phyloP scores from a whole-genome alignment of 2,113 vertebrate species.

The Sylvietta virens region DNA sequence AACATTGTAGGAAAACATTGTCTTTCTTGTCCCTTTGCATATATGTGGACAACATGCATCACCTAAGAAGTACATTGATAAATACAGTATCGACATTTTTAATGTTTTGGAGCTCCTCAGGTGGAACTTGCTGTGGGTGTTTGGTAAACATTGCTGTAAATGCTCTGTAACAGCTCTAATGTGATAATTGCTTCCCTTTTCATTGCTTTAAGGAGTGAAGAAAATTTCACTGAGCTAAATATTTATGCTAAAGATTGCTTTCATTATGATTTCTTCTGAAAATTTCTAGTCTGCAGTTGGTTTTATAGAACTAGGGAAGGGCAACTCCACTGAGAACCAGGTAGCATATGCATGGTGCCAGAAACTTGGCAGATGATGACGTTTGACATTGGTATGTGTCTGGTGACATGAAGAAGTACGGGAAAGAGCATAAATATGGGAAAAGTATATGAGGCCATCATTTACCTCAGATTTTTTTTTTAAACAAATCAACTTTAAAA shows the following conservation, averaged over 20 bases:
- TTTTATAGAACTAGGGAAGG: neutral
- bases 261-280: neutral
- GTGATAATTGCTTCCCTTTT: neutral
- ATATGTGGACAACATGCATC: neutral
- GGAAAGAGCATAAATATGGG: neutral
- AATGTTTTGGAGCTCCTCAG: neutral
- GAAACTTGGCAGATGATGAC: neutral
- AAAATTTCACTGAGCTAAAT: neutral
- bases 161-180: neutral
- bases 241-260: neutral
- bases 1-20: neutral
- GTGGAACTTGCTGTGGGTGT: neutral
- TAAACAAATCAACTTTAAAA: neutral
- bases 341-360: fast-evolving
- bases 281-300: neutral
- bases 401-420: neutral
- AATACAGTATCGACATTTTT: neutral
- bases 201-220: neutral
- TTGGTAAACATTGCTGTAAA: neutral
- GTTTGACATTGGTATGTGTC: neutral
- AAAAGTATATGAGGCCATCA: neutral
- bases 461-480: neutral
- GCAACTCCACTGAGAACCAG: neutral
- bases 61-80: neutral
- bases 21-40: neutral